These are phyloP conservation scores for Syngnathus scovelli DNA, from an alignment of 2,113 vertebrate species.

Conservation along the genomic window DNA sequence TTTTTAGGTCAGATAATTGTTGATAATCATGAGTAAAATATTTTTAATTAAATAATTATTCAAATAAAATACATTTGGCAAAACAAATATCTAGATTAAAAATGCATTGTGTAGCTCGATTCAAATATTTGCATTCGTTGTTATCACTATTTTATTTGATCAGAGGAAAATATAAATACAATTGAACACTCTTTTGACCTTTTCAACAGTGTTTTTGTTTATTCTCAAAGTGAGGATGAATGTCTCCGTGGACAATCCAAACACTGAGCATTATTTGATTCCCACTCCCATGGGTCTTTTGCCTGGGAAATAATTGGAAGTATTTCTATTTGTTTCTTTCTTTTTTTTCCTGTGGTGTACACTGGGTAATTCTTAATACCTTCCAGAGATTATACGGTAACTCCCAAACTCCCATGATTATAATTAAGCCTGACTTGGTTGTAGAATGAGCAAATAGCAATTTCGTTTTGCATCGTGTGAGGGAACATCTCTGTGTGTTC, in stretches of 20 bases:
- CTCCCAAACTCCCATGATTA: constrained; percentile 73
- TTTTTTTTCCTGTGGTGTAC: constrained; percentile 53
- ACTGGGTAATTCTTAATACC: constrained; percentile 70
- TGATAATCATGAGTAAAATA: not conserved
- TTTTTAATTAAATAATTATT: not conserved
- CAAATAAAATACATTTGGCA: too few relatives aligned
- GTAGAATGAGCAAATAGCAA: constrained; percentile 69
- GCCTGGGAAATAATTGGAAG: constrained; percentile 66
- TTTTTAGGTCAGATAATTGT: not conserved
- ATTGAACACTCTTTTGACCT: constrained; percentile 49
- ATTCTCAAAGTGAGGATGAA: constrained; percentile 54
- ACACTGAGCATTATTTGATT: constrained; percentile 65
- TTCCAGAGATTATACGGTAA: constrained; percentile 72
- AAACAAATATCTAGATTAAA: not conserved
- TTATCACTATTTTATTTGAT: not conserved
- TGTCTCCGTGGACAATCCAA: constrained; percentile 55
- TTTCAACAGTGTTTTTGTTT: constrained; percentile 18
- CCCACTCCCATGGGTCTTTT: constrained; percentile 59
- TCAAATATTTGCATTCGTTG: not conserved
- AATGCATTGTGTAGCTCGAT: not conserved
- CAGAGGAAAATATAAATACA: not conserved
- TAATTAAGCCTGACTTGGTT: constrained; percentile 73
- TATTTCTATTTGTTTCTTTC: constrained; percentile 66
- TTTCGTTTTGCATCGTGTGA: constrained; percentile 69
- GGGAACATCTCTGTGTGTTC: constrained; percentile 63